These are phyloP conservation scores for Agrochola litura DNA, from an alignment of 2,888 invertebrate species.

Conservation along the genomic window DNA sequence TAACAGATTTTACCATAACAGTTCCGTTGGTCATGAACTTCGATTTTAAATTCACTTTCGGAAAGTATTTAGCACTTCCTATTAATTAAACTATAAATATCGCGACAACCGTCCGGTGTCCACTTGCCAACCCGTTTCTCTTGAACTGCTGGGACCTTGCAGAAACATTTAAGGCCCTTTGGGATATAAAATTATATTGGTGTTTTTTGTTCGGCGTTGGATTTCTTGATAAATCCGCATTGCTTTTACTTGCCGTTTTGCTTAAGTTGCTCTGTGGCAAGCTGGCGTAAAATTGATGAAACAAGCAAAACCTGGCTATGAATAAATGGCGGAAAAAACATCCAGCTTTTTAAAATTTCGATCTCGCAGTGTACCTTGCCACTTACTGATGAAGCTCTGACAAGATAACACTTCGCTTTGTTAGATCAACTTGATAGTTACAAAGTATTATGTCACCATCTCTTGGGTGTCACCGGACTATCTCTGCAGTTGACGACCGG, in stretches of 20 bases:
- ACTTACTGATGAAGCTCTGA: not conserved
- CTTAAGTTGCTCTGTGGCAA: not conserved
- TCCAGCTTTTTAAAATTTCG: not conserved
- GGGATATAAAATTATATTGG: slow-evolving; percentile 20
- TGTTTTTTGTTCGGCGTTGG: slow-evolving; percentile 12
- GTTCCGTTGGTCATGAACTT: slow-evolving; percentile 32
- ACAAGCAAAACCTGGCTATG: not conserved
- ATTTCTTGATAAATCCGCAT: not conserved
- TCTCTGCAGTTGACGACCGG: not conserved
- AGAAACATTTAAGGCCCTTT: slow-evolving; percentile 3
- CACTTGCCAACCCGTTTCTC: slow-evolving; percentile 43
- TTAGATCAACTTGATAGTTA: not conserved
- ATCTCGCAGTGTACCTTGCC: not conserved
- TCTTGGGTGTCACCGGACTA: not conserved
- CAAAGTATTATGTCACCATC: not conserved
- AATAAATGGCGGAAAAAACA: not conserved
- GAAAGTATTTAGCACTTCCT: slow-evolving; percentile 39
- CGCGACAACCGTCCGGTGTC: not conserved
- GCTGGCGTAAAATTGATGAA: not conserved
- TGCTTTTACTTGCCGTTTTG: not conserved
- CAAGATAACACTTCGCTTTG: not conserved
- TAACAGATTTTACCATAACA: not conserved
- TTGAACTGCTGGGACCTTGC: slow-evolving; percentile 44
- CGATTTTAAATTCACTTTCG: slow-evolving; percentile 25
- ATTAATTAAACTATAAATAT: slow-evolving; percentile 47